A percentile compares a stretch with the other conserved stretches of the same genome.
These are phyloP conservation scores for Gallirallus australis DNA, from an alignment of 2,797 vertebrate species.

Conservation along the genomic window DNA sequence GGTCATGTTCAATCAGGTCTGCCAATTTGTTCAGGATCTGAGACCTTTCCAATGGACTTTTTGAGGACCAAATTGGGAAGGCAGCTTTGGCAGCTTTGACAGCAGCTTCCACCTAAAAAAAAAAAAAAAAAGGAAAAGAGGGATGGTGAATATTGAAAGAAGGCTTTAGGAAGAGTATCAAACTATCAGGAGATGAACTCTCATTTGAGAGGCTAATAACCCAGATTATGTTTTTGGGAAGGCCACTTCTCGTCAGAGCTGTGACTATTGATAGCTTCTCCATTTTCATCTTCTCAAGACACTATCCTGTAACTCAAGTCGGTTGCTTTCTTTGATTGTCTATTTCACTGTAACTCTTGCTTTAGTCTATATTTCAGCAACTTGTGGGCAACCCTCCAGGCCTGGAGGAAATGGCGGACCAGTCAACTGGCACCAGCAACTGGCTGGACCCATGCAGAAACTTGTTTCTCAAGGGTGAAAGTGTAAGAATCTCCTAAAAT, in stretches of 20 bases:
- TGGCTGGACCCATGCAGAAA: neutral
- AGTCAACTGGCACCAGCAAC: neutral
- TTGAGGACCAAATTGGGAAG: constrained; percentile 89
- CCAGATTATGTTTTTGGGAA: neutral
- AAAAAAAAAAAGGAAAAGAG: neutral
- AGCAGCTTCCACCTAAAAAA: constrained; percentile 87
- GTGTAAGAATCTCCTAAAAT: neutral
- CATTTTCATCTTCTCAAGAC: neutral
- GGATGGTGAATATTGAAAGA: neutral
- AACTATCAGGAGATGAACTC: neutral
- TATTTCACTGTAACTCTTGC: neutral
- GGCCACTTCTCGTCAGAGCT: neutral
- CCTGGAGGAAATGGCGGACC: neutral
- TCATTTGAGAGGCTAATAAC: neutral
- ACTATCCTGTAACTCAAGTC: neutral
- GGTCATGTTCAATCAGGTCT: constrained; percentile 86
- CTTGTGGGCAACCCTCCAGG: neutral
- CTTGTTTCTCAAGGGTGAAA: neutral
- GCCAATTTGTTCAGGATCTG: constrained; percentile 88
- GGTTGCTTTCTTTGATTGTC: neutral
- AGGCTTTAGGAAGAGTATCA: neutral
- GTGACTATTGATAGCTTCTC: neutral
- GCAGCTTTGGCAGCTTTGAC: constrained; percentile 90
- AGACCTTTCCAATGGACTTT: constrained; percentile 85
- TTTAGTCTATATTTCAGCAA: neutral